Evolutionary conservation across 2,113 vertebrate species (phyloP).

Genomic region (Hypomesus transpacificus): DNA sequence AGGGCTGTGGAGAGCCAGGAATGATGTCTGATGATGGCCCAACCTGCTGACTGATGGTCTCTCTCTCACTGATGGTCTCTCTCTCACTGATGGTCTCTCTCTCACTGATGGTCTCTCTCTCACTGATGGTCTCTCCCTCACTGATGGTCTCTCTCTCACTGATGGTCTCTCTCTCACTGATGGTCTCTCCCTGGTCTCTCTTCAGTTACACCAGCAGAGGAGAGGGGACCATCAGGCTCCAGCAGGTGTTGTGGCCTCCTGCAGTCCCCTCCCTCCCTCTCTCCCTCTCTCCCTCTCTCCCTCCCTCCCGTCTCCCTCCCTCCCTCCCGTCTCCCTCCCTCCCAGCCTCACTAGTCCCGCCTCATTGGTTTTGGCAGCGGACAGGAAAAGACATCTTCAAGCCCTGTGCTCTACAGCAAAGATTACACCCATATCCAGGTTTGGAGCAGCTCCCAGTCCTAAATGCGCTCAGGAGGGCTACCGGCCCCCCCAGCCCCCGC

Average conservation of each 20-base stretch:
- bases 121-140: too few species aligned
- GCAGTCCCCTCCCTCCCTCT: conserved; percentile 2
- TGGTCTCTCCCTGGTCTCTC: too few species aligned
- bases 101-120: too few species aligned
- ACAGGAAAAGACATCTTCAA: conserved; percentile 30
- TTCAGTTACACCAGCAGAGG: conserved; percentile 10
- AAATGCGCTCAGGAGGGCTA: not conserved
- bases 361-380: conserved; percentile 46
- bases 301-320: not conserved
- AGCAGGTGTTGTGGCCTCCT: conserved; percentile 53
- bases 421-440: conserved; percentile 40
- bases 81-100: too few species aligned
- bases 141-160: too few species aligned
- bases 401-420: conserved; percentile 27
- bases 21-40: too few species aligned
- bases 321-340: not conserved
- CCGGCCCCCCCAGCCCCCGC: not conserved
- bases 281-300: too few species aligned
- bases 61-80: too few species aligned
- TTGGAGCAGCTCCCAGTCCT: conserved; percentile 32
- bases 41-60: too few species aligned
- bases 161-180: too few species aligned
- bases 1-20: too few species aligned
- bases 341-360: conserved; percentile 27
- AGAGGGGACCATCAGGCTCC: conserved; percentile 47